Evolutionary conservation across 2,797 vertebrate species (phyloP).

Genomic region (Vespertilio murinus): DNA sequence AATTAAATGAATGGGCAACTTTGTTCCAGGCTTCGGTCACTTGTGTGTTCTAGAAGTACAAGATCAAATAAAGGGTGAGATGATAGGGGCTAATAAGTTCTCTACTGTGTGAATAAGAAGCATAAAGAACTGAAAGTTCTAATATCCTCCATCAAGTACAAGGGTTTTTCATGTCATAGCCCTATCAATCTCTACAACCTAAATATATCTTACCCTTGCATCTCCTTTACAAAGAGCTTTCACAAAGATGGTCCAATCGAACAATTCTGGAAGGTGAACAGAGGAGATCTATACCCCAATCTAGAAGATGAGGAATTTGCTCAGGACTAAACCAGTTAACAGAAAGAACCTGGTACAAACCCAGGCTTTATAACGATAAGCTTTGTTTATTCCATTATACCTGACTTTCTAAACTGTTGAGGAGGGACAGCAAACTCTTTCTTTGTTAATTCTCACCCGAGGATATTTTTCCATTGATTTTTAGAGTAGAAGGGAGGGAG

Average conservation of each 20-base stretch:
- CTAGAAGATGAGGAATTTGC: not conserved
- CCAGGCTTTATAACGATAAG: not conserved
- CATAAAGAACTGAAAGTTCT: not conserved
- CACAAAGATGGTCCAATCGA: conserved; percentile 17
- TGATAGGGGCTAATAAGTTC: not conserved
- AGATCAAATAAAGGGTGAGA: conserved; percentile 58
- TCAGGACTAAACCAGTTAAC: not conserved
- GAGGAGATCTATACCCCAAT: not conserved
- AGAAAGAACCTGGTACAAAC: not conserved
- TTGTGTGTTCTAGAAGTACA: conserved; percentile 91
- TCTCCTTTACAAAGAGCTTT: conserved; percentile 11
- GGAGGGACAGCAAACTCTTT: not conserved
- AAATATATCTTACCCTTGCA: not conserved
- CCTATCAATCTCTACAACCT: not conserved
- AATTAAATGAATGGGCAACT: conserved; percentile 98
- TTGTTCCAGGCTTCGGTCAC: conserved; percentile 99
- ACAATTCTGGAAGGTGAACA: not conserved
- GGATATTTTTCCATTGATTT: not conserved
- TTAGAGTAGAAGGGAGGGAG: not conserved
- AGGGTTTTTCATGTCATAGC: not conserved
- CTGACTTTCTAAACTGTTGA: not conserved
- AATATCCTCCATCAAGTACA: not conserved
- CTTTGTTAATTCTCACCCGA: not conserved
- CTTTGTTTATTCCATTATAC: not conserved
- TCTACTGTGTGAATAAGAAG: not conserved